Evolutionary conservation across 37 sponge, comb jelly and placozoan species (phyloP), one percentile per base, ranked within the genome.

Genomic region (Eunapius fragilis): DNA sequence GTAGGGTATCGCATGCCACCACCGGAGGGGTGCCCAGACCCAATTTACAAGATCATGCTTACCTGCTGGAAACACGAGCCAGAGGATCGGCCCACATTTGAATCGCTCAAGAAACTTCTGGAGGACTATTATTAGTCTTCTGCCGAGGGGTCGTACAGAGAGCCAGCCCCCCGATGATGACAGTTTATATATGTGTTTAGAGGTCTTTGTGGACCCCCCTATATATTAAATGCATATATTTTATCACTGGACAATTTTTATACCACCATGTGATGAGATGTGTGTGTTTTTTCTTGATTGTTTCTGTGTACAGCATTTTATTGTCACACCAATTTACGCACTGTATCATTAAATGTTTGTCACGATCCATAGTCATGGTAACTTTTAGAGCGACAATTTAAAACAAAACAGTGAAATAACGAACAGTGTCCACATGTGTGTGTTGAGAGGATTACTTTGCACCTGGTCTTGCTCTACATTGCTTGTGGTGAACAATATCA

Each of bases 71-170:
- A 93, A 70, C 49, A 86, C 5, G 94, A 95, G 32, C 78, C 94
- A 6, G 91, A 94, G 0, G 92, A 95, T 9, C 81, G 98, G 25
- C 98, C 98, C 12, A 98, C 96, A 0, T 98, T 98, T 67, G 98
- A 95, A 34, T 88, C 85, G 11, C 83, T 98, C 45, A 95, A 94
- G 74, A 85, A 86, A 72, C 88, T 83, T 35, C 74, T 98, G 70
- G 96, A 98, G 67, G 98, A 98, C 41, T 98, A 94, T 76, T 98
- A 92, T 71, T 90, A 95, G 17, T 94, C 93, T 25, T 90, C 96
- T 31, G 92, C 96, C 9, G 94, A 95, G 67, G 94, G 94, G 14
- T 88, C 94, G 26, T 94, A 94, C 79, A 82, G 48, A 36, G 88
- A 88, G 58, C 58, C 58, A 19, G 58, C 58, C 58, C 58, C 58